A percentile compares a stretch with the other conserved stretches of the same genome.
These are phyloP conservation scores for Bolinopsis microptera DNA, from an alignment of 37 sponge, comb jelly and placozoan genomes.

Conservation along the genomic window DNA sequence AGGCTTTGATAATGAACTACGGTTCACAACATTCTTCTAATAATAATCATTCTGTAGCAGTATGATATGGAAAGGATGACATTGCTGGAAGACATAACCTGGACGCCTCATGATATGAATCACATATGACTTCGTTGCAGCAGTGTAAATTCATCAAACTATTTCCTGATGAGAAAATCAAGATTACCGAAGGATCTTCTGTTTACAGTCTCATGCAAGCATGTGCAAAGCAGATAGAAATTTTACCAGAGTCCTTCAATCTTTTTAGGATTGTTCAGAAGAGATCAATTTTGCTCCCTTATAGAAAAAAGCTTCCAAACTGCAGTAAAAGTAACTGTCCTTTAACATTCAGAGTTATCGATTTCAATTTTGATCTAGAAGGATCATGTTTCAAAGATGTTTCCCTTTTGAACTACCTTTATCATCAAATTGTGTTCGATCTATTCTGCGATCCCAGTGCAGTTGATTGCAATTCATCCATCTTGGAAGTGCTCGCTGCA, in stretches of 20 bases:
- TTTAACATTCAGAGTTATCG: not conserved
- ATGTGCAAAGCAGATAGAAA: not conserved
- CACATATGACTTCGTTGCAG: slow-evolving; percentile 18
- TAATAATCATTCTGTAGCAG: not conserved
- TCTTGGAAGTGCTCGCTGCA: slow-evolving; percentile 1
- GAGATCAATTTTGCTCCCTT: not conserved
- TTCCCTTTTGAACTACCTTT: not conserved
- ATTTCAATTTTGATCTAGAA: slow-evolving; percentile 9
- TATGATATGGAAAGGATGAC: not conserved
- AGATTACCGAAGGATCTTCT: slow-evolving; percentile 33
- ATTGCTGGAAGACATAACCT: not conserved
- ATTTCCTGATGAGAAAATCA: slow-evolving; percentile 46
- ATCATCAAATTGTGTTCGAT: slow-evolving; percentile 17
- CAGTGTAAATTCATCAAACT: not conserved
- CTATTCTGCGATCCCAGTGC: not conserved
- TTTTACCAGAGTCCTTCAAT: slow-evolving; percentile 12
- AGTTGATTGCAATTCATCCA: not conserved
- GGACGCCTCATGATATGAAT: not conserved
- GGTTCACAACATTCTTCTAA: not conserved
- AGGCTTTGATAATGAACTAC: too few relatives aligned
- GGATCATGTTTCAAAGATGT: not conserved
- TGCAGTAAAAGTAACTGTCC: not conserved
- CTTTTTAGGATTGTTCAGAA: slow-evolving; percentile 37
- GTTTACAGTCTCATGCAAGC: slow-evolving; percentile 15
- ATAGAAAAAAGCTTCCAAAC: slow-evolving; percentile 6